Percentiles rank a stretch among this genome's conserved stretches.
Conservation (phyloP, 2,888 invertebrate genomes). For the Drosophila crucigera region DNA sequence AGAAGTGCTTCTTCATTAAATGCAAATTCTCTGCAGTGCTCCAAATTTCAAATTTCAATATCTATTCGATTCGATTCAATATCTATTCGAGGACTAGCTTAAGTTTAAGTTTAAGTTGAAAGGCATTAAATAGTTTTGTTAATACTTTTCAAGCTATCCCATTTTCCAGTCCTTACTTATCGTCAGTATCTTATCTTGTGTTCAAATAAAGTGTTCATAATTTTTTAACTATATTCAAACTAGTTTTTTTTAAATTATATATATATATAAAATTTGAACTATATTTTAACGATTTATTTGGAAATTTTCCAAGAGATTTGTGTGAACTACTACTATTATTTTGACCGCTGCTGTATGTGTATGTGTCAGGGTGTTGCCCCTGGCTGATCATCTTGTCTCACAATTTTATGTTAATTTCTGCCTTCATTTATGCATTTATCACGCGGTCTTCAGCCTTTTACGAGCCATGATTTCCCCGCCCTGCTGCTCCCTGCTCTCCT, state of each 20-base stretch:
- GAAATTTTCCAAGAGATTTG: background rate
- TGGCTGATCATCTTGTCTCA: constrained; percentile 57
- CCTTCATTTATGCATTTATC: constrained; percentile 67
- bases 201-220: background rate
- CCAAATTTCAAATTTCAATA: background rate
- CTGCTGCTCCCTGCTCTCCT: background rate
- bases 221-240: background rate
- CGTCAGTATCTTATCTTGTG: no score
- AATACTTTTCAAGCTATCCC: background rate
- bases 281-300: background rate
- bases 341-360: background rate
- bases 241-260: background rate
- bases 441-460: constrained; percentile 68
- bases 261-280: background rate
- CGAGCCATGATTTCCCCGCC: constrained; percentile 48
- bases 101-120: background rate
- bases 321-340: background rate
- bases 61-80: background rate
- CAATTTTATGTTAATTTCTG: constrained; percentile 75
- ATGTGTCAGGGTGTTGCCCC: constrained; percentile 53
- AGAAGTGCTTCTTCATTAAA: background rate
- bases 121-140: background rate
- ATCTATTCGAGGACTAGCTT: background rate
- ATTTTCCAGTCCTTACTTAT: background rate
- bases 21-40: background rate